phyloP scores from a whole-genome alignment of 35 echinoderm and acorn worm species.

The Eucidaris tribuloides region DNA sequence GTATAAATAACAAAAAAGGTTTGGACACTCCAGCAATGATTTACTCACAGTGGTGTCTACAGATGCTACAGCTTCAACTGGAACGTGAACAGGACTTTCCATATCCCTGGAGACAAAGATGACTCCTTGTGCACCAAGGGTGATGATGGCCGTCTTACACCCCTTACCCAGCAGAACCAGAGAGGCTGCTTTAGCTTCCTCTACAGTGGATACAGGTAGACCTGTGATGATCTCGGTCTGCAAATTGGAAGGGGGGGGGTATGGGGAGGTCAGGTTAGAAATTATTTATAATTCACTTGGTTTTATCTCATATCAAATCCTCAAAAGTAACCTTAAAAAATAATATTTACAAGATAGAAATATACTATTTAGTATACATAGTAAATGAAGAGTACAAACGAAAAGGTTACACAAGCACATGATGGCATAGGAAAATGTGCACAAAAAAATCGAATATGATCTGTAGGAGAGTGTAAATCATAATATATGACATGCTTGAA shows the following conservation, averaged over 20 bases:
- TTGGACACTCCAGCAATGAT: too few species aligned
- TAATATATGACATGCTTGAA: too few species aligned
- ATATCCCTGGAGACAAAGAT: constrained; percentile 43
- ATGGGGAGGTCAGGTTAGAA: background rate
- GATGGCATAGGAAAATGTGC: background rate
- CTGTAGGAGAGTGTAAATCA: too few species aligned
- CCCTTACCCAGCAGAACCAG: constrained; percentile 64
- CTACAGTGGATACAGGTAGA: constrained; percentile 68
- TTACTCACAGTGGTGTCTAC: constrained; percentile 84
- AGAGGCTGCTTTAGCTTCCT: constrained; percentile 78
- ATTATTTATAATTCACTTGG: background rate
- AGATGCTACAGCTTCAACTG: constrained; percentile 48
- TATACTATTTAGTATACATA: too few species aligned
- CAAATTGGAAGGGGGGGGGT: background rate
- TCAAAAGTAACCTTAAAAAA: background rate
- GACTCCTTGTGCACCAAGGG: constrained; percentile 74
- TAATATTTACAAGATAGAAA: background rate
- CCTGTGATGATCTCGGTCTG: constrained; percentile 80
- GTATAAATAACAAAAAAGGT: too few species aligned
- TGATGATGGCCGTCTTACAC: constrained; percentile 82
- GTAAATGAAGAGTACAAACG: too few species aligned
- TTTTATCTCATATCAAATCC: background rate
- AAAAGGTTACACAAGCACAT: background rate
- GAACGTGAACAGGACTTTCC: constrained; percentile 59
- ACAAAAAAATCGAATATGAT: too few species aligned